phyloP scores from a whole-genome alignment of 1,140 invertebrate genomes.

The Drosophila willistoni region DNA sequence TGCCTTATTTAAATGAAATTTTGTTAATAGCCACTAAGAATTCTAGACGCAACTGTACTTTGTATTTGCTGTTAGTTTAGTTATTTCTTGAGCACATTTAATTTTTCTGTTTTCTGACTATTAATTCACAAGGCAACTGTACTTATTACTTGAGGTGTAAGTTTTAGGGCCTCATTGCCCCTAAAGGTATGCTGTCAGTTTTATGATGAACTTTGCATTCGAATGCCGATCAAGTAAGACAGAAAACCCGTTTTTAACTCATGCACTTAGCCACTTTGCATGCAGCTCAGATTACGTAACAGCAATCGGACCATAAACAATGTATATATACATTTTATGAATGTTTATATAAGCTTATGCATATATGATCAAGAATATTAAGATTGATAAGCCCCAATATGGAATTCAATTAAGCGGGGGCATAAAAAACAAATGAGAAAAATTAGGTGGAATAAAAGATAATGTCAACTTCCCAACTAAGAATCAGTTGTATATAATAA shows the following conservation, averaged over 20 bases:
- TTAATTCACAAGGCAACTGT: background rate
- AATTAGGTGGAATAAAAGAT: constrained; percentile 10
- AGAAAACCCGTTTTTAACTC: constrained; percentile 39
- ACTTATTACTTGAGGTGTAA: background rate
- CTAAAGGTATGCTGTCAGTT: background rate
- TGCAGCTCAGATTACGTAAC: constrained; percentile 49
- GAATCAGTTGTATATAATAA: constrained; percentile 47
- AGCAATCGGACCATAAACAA: constrained; percentile 39
- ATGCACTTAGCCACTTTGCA: constrained; percentile 52
- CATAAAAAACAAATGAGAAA: no score
- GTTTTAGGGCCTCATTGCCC: background rate
- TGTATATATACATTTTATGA: background rate
- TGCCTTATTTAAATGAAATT: background rate
- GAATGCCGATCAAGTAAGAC: background rate
- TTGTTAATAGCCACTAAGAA: background rate
- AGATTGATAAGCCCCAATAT: constrained; percentile 30
- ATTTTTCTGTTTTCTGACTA: background rate
- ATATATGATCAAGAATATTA: background rate
- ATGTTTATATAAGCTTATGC: background rate
- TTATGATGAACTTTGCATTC: background rate
- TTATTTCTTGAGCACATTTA: no score
- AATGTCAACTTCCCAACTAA: constrained; percentile 80
- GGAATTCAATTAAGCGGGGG: background rate
- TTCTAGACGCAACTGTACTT: background rate
- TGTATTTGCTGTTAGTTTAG: background rate